Evolutionary conservation across 2,888 invertebrate species (phyloP).

Genomic region (Thumatha senex): DNA sequence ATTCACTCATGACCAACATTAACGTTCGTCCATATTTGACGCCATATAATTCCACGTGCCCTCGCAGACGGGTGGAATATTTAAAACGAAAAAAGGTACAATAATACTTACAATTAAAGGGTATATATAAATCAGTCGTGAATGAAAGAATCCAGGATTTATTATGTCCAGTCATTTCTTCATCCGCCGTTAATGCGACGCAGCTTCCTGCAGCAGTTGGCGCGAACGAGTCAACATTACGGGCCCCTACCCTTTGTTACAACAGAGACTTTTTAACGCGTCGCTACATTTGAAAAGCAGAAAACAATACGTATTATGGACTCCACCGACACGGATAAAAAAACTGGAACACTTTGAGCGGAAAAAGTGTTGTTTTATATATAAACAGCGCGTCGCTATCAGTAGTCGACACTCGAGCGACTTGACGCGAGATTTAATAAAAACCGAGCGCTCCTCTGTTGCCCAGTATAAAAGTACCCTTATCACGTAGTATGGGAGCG

Average conservation of each 20-base stretch:
- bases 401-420: conserved; percentile 77
- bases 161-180: conserved; percentile 45
- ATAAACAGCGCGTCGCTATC: conserved; percentile 76
- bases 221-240: conserved; percentile 40
- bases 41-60: conserved; percentile 17
- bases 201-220: conserved; percentile 41
- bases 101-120: conserved; percentile 41
- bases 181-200: conserved; percentile 46
- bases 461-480: conserved; percentile 68
- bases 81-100: conserved; percentile 28
- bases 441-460: conserved; percentile 57
- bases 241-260: conserved; percentile 46
- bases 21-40: conserved; percentile 5
- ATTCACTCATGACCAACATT: conserved; percentile 7
- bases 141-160: conserved; percentile 47
- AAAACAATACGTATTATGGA: conserved; percentile 56
- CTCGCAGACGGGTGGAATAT: conserved; percentile 30
- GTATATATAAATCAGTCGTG: conserved; percentile 43
- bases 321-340: conserved; percentile 49
- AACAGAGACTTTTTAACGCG: conserved; percentile 56
- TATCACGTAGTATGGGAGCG: conserved; percentile 78
- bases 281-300: conserved; percentile 55
- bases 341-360: conserved; percentile 65
- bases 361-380: conserved; percentile 77
- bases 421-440: conserved; percentile 73